phyloP scores from a whole-genome alignment of 2,113 vertebrate genomes.

The Corynorhinus townsendii region DNA sequence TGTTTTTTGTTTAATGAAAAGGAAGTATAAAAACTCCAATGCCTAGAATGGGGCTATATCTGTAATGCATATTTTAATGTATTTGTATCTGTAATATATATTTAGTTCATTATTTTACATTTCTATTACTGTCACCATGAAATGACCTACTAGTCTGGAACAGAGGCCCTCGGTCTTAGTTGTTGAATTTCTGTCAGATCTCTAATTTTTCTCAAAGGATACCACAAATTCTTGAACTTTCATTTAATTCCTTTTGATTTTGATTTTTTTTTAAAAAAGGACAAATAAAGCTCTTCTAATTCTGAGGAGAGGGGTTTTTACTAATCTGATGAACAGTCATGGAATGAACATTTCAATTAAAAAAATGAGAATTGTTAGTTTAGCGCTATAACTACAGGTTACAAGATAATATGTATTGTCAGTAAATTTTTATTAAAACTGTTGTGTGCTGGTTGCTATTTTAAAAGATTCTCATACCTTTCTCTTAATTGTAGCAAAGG shows the following conservation, averaged over 20 bases:
- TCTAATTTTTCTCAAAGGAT: not conserved
- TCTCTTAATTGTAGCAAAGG: not conserved
- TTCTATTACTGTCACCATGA: not conserved
- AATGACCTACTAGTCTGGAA: not conserved
- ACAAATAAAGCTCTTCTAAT: not conserved
- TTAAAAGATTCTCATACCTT: not conserved
- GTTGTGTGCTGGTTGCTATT: not conserved
- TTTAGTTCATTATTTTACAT: not conserved
- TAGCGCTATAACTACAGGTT: not conserved
- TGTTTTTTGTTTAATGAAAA: not conserved
- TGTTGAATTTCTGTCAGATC: not conserved
- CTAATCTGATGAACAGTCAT: not conserved
- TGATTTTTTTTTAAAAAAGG: not conserved
- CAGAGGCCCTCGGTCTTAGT: not conserved
- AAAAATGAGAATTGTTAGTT: conserved; percentile 5
- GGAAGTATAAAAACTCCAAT: not conserved
- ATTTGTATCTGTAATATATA: not conserved
- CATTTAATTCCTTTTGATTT: not conserved
- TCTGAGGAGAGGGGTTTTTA: not conserved
- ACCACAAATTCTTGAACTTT: not conserved
- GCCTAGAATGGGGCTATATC: not conserved
- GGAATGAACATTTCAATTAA: not conserved
- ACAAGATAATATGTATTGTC: not conserved
- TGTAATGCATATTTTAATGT: not conserved
- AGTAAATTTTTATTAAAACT: not conserved